A percentile compares a stretch with the other conserved stretches of the same genome.
phyloP scores from a whole-genome alignment of 2,113 vertebrate species.

The Eclectus roratus region DNA sequence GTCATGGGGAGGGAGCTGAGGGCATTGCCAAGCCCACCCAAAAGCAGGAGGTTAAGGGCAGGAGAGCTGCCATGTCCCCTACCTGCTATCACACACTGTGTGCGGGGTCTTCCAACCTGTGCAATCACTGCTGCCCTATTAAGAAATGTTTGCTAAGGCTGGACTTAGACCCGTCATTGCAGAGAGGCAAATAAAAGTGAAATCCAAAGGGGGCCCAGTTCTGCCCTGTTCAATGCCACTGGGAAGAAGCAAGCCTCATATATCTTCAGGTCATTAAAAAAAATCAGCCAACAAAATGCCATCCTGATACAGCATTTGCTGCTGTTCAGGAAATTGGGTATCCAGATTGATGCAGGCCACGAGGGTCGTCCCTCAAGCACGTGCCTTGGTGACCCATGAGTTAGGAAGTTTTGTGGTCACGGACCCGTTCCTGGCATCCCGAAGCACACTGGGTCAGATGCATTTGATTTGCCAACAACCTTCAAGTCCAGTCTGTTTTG shows the following conservation, averaged over 20 bases:
- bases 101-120: neutral
- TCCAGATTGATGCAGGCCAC: neutral
- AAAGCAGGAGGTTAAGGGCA: neutral
- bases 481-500: neutral
- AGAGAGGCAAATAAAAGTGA: conserved; percentile 3
- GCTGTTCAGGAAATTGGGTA: neutral
- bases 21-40: neutral
- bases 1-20: fast-evolving
- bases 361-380: neutral
- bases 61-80: neutral
- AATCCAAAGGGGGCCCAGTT: neutral
- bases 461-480: neutral
- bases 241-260: neutral
- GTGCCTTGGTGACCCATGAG: neutral
- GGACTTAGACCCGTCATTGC: neutral
- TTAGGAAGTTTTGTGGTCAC: neutral
- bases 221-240: neutral
- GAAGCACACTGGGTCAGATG: neutral
- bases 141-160: neutral
- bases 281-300: neutral
- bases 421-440: neutral
- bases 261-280: neutral
- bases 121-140: neutral
- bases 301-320: neutral
- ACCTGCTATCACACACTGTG: neutral